Base-by-base conservation (phyloP, 2,888 invertebrate species). In the Drosophila gaucha region DNA sequence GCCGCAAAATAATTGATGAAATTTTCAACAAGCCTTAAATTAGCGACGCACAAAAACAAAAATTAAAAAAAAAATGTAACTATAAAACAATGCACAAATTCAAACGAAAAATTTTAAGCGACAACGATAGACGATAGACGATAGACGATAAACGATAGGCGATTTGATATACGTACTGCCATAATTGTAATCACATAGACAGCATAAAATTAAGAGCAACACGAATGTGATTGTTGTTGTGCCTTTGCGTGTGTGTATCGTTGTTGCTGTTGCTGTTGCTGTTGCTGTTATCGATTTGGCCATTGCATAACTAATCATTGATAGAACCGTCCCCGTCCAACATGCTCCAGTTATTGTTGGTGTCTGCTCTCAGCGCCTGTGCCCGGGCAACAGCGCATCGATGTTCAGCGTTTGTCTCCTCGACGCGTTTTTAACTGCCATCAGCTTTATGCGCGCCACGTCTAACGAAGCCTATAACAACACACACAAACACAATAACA, bases 121-220 rank as follows among this genome's bases (percentile, higher is more conserved):
- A n/a, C n/a, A n/a, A n/a, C n/a, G 28, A 28, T 41, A 58, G 18
- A n/a, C 35, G 33, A 49, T 33, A 22, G 2, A 28, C 41, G 49
- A 28, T 41, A 41, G 2, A 31, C 51, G 39, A 51, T 28, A 51
- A 8, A 28, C 41, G 56, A 28, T 36, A 36, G n/a, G n/a, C 26
- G 57, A 30, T 36, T 46, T 22, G 59, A 54, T 62, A 52, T 74
- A 78, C 85, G 54, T 87, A 86, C 86, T 88, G 62, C 79, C 86
- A 76, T 88, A 79, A 67, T 89, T 86, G 74, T 75, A 79, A 74
- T 79, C 88, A 78, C 89, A 86, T 67, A 88, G 77, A 64, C 85
- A 88, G 68, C 85, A 88, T 66, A 86, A 67, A 64, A 88, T 85
- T 79, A 86, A 74, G n/a, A 85, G 67, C 75, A 88, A 18, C 46